Evolutionary conservation across 1,140 invertebrate genomes (phyloP).

Genomic region (Lasaia peninsularis): DNA sequence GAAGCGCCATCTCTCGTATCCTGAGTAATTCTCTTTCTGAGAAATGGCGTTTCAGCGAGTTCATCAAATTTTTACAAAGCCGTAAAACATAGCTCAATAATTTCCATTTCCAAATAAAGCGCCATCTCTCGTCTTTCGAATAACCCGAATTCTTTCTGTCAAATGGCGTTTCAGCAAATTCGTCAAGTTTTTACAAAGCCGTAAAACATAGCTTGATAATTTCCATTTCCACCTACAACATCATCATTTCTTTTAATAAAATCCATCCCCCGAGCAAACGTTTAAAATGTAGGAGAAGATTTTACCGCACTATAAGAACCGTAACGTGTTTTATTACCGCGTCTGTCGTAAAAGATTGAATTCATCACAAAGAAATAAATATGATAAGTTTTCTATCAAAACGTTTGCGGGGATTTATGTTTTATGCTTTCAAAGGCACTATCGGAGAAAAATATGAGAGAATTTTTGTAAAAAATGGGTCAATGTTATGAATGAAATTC

Average conservation of each 20-base stretch:
- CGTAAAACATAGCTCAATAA: no score
- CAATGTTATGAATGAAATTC: not conserved
- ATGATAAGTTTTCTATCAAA: constrained; percentile 7
- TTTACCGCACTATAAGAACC: not conserved
- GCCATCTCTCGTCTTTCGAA: no score
- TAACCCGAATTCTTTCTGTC: no score
- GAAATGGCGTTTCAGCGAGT: no score
- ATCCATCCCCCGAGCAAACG: not conserved
- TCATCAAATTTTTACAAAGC: no score
- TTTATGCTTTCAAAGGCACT: not conserved
- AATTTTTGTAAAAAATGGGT: not conserved
- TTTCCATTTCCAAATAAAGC: no score
- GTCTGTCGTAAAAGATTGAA: constrained; percentile 5
- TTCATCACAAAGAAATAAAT: not conserved
- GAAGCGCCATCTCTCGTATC: no score
- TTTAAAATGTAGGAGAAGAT: not conserved
- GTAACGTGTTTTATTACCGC: constrained; percentile 7
- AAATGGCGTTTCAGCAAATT: no score
- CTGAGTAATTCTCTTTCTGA: no score
- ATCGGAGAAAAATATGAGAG: not conserved
- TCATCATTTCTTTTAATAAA: not conserved
- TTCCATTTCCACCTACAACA: no score
- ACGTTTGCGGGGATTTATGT: not conserved
- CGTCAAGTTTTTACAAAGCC: no score
- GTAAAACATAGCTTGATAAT: no score